These are phyloP conservation scores for Diuraphis noxia DNA, from an alignment of 1,140 invertebrate genomes.

Conservation along the genomic window DNA sequence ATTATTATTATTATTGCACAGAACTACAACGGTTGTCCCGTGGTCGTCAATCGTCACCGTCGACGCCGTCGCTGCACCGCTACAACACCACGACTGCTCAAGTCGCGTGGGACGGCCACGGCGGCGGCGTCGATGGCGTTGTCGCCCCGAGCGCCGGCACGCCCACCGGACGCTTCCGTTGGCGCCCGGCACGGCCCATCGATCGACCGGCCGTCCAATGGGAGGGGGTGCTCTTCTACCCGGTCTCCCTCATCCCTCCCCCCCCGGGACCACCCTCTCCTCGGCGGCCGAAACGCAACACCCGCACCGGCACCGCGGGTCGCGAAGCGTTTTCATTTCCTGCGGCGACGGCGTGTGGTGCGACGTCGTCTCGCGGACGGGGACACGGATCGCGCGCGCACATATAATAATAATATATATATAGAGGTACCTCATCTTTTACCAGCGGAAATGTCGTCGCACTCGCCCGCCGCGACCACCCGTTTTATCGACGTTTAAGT, in stretches of 20 bases:
- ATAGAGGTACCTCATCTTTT: too few relatives aligned
- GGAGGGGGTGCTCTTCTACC: not conserved
- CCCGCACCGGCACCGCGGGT: not conserved
- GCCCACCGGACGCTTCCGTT: not conserved
- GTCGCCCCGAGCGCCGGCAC: not conserved
- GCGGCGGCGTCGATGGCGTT: constrained; percentile 21
- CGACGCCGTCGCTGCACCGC: not conserved
- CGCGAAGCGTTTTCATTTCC: not conserved
- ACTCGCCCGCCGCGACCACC: not conserved
- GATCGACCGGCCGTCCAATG: constrained; percentile 38
- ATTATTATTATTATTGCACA: not conserved
- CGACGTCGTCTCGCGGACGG: not conserved
- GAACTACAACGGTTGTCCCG: not conserved
- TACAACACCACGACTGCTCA: not conserved
- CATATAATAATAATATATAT: too few relatives aligned
- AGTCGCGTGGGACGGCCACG: not conserved
- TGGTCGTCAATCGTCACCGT: not conserved
- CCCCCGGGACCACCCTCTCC: not conserved
- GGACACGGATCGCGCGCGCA: not conserved
- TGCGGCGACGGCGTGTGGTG: not conserved
- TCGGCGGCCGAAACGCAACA: too few relatives aligned
- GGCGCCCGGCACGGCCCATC: constrained; percentile 12
- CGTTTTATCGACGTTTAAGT: constrained; percentile 7
- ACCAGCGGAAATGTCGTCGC: not conserved
- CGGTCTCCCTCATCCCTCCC: not conserved